Base-by-base conservation (phyloP, 2,888 invertebrate species). In the Bombyx huttoni region DNA sequence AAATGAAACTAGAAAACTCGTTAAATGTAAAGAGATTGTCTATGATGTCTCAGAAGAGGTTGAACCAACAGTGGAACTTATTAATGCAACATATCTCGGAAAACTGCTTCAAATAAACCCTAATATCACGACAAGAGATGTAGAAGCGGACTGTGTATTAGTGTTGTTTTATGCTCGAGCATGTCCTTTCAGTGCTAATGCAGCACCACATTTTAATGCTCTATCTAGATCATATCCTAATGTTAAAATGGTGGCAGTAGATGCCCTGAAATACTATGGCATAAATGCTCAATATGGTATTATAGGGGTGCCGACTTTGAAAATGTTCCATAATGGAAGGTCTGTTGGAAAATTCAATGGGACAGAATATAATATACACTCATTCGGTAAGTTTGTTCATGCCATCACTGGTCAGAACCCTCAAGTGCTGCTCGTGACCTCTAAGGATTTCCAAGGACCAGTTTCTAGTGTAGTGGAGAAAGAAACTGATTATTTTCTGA, bases 251-350 rank as follows among this genome's bases (percentile, higher is more conserved):
- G 94, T 96, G 9, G 98, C 96, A 3, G 92, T 98, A 13, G 97
- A 99, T 89, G 96, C 97, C 1, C 90, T 94, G 62, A 92, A 92
- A 70, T 92, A 94, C 66, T 93, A 93, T 69, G 92, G 94, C 56
- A 94, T 96, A 50, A 97, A 96, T 81, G 95, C 96, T 0, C 95
- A 96, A 64, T 96, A 95, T 78, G 97, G 97, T 9, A 94, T 97
- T 54, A 93, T 96, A 8, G 97, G 96, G 13, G 93, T 98, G 46
- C 98, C 98, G 8, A 96, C 96, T 3, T 73, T 97, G 40, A 91
- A 97, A 84, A 89, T 98, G 58, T 96, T 98, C 66, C 96, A 97
- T 66, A 97, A 96, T 77, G 96, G 96, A 0, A 90, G 94, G 59
- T 93, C 96, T 0, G 91, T 95, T 34, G 94, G 94, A 0, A 95